phyloP scores from a whole-genome alignment of 1,140 invertebrate genomes.

The Tribolium madens region DNA sequence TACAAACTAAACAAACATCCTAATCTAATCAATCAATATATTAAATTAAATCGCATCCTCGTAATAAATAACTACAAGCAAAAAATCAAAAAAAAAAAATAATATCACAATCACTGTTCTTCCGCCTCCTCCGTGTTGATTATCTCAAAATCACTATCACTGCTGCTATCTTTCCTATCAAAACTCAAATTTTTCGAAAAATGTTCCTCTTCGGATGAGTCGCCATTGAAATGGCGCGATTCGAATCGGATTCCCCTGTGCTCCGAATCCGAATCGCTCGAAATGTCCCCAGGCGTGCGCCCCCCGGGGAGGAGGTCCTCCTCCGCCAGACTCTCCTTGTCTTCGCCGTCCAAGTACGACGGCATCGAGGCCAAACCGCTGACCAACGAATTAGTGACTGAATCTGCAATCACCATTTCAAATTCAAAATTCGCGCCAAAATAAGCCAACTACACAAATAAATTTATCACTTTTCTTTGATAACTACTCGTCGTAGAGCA shows the following conservation, averaged over 20 bases:
- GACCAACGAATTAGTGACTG: slow-evolving; percentile 57
- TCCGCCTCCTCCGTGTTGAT: slow-evolving; percentile 55
- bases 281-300: slow-evolving; percentile 52
- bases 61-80: slow-evolving; percentile 34
- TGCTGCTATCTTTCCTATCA: slow-evolving; percentile 52
- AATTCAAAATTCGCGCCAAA: too few relatives aligned
- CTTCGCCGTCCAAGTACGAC: slow-evolving; percentile 59
- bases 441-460: too few relatives aligned
- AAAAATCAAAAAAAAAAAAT: slow-evolving; percentile 35
- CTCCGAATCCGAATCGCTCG: slow-evolving; percentile 60
- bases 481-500: too few relatives aligned
- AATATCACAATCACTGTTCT: slow-evolving; percentile 49
- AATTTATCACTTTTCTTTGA: too few relatives aligned
- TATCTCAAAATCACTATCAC: slow-evolving; percentile 61
- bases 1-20: slow-evolving; percentile 11
- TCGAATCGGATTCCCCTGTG: slow-evolving; percentile 58
- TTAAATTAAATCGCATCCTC: slow-evolving; percentile 30
- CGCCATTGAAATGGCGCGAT: slow-evolving; percentile 57
- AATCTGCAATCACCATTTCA: slow-evolving; percentile 60
- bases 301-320: slow-evolving; percentile 56
- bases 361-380: slow-evolving; percentile 60
- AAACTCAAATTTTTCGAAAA: slow-evolving; percentile 52
- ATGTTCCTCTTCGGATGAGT: slow-evolving; percentile 58
- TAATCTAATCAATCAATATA: slow-evolving; percentile 2
- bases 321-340: slow-evolving; percentile 55